Evolutionary conservation across 2,797 vertebrate species (phyloP).

Genomic region (Sparus aurata): DNA sequence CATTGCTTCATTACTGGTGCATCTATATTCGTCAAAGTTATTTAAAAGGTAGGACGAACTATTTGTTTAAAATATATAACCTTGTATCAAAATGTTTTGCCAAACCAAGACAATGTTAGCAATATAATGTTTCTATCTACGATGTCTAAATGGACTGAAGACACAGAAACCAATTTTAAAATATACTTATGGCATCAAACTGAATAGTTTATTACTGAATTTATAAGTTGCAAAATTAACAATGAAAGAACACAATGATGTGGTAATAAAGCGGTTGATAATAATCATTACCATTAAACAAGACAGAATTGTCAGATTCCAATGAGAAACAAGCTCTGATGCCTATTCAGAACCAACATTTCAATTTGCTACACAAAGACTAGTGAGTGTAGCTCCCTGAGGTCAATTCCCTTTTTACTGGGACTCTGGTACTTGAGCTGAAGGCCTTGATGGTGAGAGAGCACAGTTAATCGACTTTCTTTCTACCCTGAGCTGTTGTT

Average conservation of each 20-base stretch:
- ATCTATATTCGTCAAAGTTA: neutral
- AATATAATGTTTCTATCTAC: neutral
- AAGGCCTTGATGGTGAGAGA: conserved; percentile 92
- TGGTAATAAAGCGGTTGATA: neutral
- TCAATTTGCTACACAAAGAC: conserved; percentile 88
- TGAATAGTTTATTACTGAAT: neutral
- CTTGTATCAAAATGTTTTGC: neutral
- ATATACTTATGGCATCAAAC: neutral
- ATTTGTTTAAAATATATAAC: neutral
- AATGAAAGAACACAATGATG: neutral
- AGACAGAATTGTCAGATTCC: conserved; percentile 56
- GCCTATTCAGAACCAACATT: conserved; percentile 81
- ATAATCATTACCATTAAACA: conserved; percentile 44
- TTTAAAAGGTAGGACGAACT: neutral
- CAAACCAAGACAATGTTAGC: neutral
- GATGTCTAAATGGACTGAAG: neutral
- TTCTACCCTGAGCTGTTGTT: conserved; percentile 88
- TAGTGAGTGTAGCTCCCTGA: conserved; percentile 83
- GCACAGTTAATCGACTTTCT: conserved; percentile 91
- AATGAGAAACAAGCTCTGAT: conserved; percentile 64
- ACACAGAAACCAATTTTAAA: neutral
- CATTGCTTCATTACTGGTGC: neutral
- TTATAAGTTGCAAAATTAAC: neutral
- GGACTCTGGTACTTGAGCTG: conserved; percentile 88
- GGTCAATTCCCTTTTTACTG: conserved; percentile 88